Conservation (phyloP, 2,113 vertebrate genomes). For the human (Homo sapiens) region GRCh38 chr22:24647001-24647500, state of each 20-base stretch:
- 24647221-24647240: accelerated
- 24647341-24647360: accelerated
- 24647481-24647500: too few species aligned
- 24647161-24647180: neutral
- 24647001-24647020: slow-evolving; percentile 98
- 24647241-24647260: neutral
- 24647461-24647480: accelerated
- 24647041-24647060: slow-evolving; percentile 97
- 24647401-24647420: too few species aligned
- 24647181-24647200: accelerated
- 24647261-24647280: neutral
- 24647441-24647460: neutral
- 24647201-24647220: neutral
- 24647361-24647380: accelerated
- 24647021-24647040: slow-evolving; percentile 97
- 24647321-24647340: neutral
- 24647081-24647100: slow-evolving; percentile 97
- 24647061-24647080: slow-evolving; percentile 98
- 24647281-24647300: neutral
- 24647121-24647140: slow-evolving; percentile 88
- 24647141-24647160: neutral
- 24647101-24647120: slow-evolving; percentile 97
- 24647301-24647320: neutral
- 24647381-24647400: too few species aligned
- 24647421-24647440: too few species aligned